Evolutionary conservation across 2,888 invertebrate species (phyloP).

Genomic region (Muschampia plurimacula): DNA sequence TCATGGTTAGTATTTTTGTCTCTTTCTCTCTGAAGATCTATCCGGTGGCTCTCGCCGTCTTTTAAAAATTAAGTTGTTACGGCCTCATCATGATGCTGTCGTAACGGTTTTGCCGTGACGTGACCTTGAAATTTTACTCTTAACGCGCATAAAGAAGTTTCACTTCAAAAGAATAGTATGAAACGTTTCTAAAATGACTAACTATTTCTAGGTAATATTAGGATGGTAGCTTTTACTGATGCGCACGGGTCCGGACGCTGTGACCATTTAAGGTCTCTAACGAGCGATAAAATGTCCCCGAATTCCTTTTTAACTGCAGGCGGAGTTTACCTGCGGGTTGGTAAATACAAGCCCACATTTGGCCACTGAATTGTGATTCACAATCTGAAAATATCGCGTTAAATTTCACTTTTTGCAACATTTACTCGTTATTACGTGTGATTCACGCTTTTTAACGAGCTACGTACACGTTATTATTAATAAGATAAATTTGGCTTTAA

Average conservation of each 20-base stretch:
- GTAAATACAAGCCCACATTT: slow-evolving; percentile 80
- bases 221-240: slow-evolving; percentile 7
- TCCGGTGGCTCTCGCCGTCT: too few species aligned
- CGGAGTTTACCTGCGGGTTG: slow-evolving; percentile 78
- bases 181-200: slow-evolving; percentile 14
- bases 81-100: too few species aligned
- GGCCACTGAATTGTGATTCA: slow-evolving; percentile 73
- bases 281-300: slow-evolving; percentile 78
- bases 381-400: slow-evolving; percentile 66
- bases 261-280: slow-evolving; percentile 78
- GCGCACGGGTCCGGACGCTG: slow-evolving; percentile 53
- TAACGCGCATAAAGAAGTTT: too few species aligned
- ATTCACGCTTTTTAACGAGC: background rate
- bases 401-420: slow-evolving; percentile 49
- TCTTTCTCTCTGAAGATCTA: too few species aligned
- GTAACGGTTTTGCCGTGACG: too few species aligned
- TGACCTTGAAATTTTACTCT: too few species aligned
- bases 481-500: too few species aligned
- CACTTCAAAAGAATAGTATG: background rate
- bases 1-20: too few species aligned
- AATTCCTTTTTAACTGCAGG: slow-evolving; percentile 80
- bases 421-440: background rate
- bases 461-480: background rate
- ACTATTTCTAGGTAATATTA: slow-evolving; percentile 26
- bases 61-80: too few species aligned